Base-by-base conservation (phyloP, 2,888 invertebrate genomes). In the Scaptomyza reducta region DNA sequence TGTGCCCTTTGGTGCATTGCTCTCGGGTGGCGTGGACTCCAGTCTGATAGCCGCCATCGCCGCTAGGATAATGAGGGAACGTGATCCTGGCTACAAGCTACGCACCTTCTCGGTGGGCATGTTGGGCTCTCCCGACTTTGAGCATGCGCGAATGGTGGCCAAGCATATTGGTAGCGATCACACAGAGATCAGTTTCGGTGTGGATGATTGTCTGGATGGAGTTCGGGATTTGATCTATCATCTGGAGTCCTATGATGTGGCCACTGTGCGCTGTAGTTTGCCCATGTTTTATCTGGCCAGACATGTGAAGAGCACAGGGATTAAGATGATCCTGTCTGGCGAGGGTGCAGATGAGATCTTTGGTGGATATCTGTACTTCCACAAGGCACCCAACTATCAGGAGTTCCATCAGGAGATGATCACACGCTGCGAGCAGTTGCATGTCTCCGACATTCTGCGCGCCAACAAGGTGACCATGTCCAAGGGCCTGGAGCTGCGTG, bases 281-380 rank as follows among this genome's bases (percentile, higher is more conserved):
- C 90, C 90, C 13, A 97, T 97, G 97, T 97, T 95, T 90, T 91
- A 97, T 31, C 91, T 97, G 38, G 93, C 97, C 3, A 94, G 95
- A 84, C 96, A 96, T 88, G 96, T 97, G 54, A 94, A 95, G 85
- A 95, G 96, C 66, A 96, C 97, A 0, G 95, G 97, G 73, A 95
- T 96, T 0, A 96, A 96, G 16, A 97, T 98, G 31, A 93, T 98
- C 54, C 95, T 96, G 73, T 97, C 97, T 75, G 98, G 98, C 1
- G 98, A 98, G 92, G 98, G 98, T 4, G 96, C 98, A 0, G 98
- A 98, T 91, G 98, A 98, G 92, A 91, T 98, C 49, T 96, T 97
- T n/a, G 97, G 98, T 87, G 98, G 98, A 2, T 97, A 98, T 89
- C 96, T 98, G 89, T 98, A 98, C 91, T 98, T 98, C 91, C 95